Evolutionary conservation across 2,113 vertebrate genomes (phyloP).

Genomic region (Ceyx melanurus): DNA sequence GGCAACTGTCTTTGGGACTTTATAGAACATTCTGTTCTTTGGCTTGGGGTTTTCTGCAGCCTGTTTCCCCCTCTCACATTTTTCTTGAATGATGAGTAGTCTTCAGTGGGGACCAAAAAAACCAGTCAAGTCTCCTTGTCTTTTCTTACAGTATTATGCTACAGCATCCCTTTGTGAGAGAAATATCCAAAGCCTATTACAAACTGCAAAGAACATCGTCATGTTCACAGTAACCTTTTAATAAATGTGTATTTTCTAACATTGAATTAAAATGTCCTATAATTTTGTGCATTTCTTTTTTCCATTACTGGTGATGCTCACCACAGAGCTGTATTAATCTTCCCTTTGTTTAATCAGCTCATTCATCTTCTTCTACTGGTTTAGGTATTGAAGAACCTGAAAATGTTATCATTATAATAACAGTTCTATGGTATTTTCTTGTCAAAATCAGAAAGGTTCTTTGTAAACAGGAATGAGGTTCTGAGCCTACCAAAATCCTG

Average conservation of each 20-base stretch:
- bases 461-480: background rate
- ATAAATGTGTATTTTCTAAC: slow-evolving; percentile 14
- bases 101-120: background rate
- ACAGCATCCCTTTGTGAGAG: background rate
- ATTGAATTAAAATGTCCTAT: background rate
- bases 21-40: background rate
- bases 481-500: background rate
- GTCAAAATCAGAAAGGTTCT: background rate
- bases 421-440: background rate
- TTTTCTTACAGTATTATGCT: background rate
- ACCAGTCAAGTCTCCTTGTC: background rate
- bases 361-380: slow-evolving; percentile 13
- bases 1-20: background rate
- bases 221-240: background rate
- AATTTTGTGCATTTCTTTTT: background rate
- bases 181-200: background rate
- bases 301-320: background rate
- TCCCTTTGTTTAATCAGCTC: slow-evolving; percentile 18
- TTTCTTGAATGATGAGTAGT: background rate
- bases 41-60: background rate
- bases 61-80: background rate
- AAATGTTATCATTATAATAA: background rate
- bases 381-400: background rate
- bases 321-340: slow-evolving; percentile 5
- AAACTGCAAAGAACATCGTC: background rate